Conservation (phyloP, 2,797 vertebrate genomes). For the Myiothlypis coronata region DNA sequence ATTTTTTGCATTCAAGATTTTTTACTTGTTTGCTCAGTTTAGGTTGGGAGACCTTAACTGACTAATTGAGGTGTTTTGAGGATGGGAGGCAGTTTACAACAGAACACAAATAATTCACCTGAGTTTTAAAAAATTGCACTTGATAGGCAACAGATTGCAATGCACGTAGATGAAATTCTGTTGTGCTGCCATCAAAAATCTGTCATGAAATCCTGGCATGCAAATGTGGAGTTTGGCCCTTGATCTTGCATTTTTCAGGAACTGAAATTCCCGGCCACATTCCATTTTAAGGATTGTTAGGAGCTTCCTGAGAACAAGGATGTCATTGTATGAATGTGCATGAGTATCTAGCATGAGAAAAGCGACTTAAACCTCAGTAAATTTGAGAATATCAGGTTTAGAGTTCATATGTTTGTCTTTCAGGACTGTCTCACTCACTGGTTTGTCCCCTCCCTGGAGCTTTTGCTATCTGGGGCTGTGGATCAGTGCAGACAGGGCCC, state of each 20-base stretch:
- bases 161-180: background rate
- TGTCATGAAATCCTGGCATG: background rate
- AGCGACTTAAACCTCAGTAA: background rate
- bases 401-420: slow-evolving; percentile 4
- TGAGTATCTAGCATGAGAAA: background rate
- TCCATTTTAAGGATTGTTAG: background rate
- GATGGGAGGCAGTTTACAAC: background rate
- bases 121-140: background rate
- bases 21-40: background rate
- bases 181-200: background rate
- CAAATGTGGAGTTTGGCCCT: background rate
- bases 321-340: background rate
- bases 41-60: background rate
- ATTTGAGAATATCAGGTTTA: background rate
- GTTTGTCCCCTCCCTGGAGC: background rate
- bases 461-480: background rate
- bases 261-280: background rate
- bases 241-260: background rate
- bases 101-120: background rate
- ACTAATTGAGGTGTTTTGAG: background rate
- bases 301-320: background rate
- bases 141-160: background rate
- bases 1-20: background rate
- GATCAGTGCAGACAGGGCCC: background rate
- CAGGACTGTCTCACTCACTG: background rate